These are phyloP conservation scores for Phyto melanocephala DNA, from an alignment of 2,888 invertebrate genomes.

Conservation along the genomic window DNA sequence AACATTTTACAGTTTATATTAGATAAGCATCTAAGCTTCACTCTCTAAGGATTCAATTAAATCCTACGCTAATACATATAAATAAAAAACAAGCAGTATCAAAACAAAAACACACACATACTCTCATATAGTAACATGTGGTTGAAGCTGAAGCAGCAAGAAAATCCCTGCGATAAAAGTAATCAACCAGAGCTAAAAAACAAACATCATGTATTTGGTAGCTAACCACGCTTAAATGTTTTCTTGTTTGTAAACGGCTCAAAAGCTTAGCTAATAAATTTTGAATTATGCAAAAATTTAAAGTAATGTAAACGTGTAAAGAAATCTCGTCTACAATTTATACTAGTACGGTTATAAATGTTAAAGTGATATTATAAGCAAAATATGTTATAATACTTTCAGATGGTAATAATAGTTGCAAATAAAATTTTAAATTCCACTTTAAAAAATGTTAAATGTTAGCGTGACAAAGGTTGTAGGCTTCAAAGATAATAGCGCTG, in stretches of 20 bases:
- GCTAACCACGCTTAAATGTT: constrained; percentile 40
- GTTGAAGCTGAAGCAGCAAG: neutral
- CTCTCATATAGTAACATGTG: neutral
- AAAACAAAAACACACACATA: neutral
- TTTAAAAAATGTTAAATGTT: neutral
- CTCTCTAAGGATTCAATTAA: constrained; percentile 53
- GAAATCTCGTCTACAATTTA: neutral
- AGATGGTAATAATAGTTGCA: neutral
- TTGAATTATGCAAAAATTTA: constrained; percentile 69
- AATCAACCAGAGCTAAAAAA: constrained; percentile 27
- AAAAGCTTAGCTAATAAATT: constrained; percentile 74
- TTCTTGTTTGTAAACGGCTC: constrained; percentile 69
- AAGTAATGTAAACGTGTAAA: neutral
- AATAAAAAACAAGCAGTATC: constrained; percentile 13
- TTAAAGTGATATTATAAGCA: neutral
- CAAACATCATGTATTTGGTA: constrained; percentile 19
- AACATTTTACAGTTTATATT: constrained; percentile 39
- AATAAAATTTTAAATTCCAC: neutral
- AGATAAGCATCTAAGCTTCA: neutral
- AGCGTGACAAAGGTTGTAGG: neutral
- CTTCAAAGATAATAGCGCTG: too few species aligned
- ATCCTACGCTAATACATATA: constrained; percentile 49
- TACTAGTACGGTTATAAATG: neutral
- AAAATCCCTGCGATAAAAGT: neutral
- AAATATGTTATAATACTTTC: neutral